These are phyloP conservation scores for Bubo blakistoni DNA, from an alignment of 2,113 vertebrate genomes.

Conservation along the genomic window DNA sequence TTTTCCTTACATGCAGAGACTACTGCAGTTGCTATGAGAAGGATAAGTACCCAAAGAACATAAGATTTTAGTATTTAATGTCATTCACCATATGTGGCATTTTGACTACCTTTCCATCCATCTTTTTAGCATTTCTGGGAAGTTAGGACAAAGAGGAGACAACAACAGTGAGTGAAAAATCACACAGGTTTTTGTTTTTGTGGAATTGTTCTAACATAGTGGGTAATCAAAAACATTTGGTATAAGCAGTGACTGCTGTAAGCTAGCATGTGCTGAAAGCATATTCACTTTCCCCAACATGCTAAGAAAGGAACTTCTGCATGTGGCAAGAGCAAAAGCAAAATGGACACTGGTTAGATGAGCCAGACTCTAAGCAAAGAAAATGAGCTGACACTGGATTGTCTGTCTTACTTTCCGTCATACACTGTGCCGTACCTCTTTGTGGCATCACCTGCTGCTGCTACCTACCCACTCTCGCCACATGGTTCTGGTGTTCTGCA, in stretches of 20 bases:
- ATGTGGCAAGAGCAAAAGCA: constrained; percentile 14
- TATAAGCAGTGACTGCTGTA: background rate
- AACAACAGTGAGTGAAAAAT: constrained; percentile 65
- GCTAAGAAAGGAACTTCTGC: background rate
- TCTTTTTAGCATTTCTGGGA: constrained; percentile 64
- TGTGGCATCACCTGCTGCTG: background rate
- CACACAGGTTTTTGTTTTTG: background rate
- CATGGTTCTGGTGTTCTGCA: background rate
- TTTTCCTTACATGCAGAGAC: background rate
- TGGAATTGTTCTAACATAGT: constrained; percentile 16
- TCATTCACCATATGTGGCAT: constrained; percentile 15
- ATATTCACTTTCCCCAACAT: background rate
- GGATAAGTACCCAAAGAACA: background rate
- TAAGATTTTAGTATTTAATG: background rate
- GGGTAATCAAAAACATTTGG: background rate
- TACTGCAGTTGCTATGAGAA: background rate
- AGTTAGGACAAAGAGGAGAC: constrained; percentile 66
- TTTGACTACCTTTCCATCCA: constrained; percentile 61
- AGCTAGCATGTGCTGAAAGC: constrained; percentile 19
- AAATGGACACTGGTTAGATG: background rate
- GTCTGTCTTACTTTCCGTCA: background rate
- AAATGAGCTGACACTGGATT: constrained; percentile 44
- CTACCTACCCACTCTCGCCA: constrained; percentile 1
- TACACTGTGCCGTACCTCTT: background rate
- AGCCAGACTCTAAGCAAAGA: background rate